Percentiles rank a stretch among this genome's conserved stretches.
Conservation (phyloP, 1,140 invertebrate genomes). For the Calliopsis andreniformis region DNA sequence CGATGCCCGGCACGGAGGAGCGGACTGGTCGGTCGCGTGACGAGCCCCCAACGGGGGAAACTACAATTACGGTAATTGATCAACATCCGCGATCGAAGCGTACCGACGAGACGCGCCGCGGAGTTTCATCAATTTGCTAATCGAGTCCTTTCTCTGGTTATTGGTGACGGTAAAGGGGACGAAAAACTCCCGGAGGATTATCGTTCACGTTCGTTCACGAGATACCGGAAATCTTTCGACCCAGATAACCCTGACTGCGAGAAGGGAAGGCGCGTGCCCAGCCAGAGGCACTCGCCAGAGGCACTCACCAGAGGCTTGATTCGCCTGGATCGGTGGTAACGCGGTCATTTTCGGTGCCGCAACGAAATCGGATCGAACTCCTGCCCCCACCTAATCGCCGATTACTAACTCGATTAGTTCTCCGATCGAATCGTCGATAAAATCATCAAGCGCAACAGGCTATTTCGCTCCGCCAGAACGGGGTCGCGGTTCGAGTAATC, state of each 20-base stretch:
- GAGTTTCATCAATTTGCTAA: constrained; percentile 57
- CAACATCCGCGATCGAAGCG: constrained; percentile 53
- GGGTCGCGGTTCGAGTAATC: constrained; percentile 2
- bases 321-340: background rate
- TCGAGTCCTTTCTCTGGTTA: constrained; percentile 36
- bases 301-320: background rate
- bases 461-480: background rate
- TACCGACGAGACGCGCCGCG: constrained; percentile 1
- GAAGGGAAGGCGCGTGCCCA: background rate
- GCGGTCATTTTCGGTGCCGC: background rate
- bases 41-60: constrained; percentile 20
- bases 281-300: no score
- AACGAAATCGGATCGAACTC: constrained; percentile 5
- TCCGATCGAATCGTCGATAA: constrained; percentile 26
- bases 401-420: background rate
- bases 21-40: constrained; percentile 43
- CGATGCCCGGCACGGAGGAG: constrained; percentile 28
- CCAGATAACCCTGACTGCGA: background rate
- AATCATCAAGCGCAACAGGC: constrained; percentile 40
- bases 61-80: constrained; percentile 63
- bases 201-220: background rate
- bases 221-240: constrained; percentile 1
- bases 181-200: constrained; percentile 8
- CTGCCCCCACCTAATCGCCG: background rate
- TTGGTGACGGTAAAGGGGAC: background rate